Evolutionary conservation across 2,797 vertebrate genomes (phyloP), one percentile per base, ranked within the genome.

Genomic region (Coilia nasus): DNA sequence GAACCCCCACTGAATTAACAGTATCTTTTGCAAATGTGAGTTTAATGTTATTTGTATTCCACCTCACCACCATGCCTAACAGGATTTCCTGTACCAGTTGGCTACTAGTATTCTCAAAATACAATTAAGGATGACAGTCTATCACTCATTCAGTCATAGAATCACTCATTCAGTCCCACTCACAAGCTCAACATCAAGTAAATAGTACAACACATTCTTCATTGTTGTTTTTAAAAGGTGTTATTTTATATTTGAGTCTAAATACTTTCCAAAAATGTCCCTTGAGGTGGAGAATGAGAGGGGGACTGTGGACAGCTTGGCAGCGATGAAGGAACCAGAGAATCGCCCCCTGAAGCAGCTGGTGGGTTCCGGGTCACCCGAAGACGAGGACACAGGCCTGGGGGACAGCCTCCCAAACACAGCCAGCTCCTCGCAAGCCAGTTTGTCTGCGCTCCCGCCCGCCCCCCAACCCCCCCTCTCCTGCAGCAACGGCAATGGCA

Each of bases 381-480:
- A 89, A 80, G 94, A 94, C 17, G 90, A 93, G 90, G 86, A 85
- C 81, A 84, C 81, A 60, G 88, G 83, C 6, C 88, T 94, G 59
- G 92, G 89, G 28, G 85, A 91, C 80, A 94, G 92, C 90, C 86
- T 90, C 81, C 57, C 25, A 87, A 94, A 92, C 92, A 94, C 94
- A 17, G 86, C 92, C 90, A 93, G 87, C 90, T 95, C 93, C 92
- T 95, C 94, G 17, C 92, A 94, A 88, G 88, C 84, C 87, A 95
- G 92, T 81, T 90, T 95, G 87, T 88, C 86, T 3, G 54, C 28
- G 46, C 85, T 3, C 31, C 62, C 35, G 23, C 57, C 41, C 23
- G 57, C 35, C 81, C 47, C 82, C 83, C 85, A 62, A 23, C 47
- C 44, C 82, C 71, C 35, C 31, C 15, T 44, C 71, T 19, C 71